Evolutionary conservation across 2,888 invertebrate species (phyloP).

Genomic region (Plagiodera versicolora): DNA sequence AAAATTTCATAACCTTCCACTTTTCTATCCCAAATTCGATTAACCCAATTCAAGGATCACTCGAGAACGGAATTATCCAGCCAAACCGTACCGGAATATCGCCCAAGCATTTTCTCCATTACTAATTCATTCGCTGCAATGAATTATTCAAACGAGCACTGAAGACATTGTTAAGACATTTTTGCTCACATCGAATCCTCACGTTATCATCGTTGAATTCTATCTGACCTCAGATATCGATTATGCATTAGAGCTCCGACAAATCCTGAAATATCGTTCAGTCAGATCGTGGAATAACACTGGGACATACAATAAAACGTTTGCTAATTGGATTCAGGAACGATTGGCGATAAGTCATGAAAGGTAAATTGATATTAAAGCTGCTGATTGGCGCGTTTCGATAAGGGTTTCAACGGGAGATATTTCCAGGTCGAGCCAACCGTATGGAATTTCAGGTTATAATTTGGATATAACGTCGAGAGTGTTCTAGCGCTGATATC

Average conservation of each 20-base stretch:
- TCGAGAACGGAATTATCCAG: too few relatives aligned
- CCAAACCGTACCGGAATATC: too few relatives aligned
- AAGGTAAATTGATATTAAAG: slow-evolving; percentile 3
- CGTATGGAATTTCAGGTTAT: not conserved
- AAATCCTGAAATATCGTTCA: not conserved
- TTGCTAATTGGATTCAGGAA: slow-evolving; percentile 3
- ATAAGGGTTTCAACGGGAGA: not conserved
- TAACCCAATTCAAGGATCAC: too few relatives aligned
- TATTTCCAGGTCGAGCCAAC: not conserved
- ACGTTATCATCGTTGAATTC: not conserved
- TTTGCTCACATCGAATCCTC: not conserved
- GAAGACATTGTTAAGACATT: not conserved
- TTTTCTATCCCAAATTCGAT: too few relatives aligned
- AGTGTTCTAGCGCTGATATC: not conserved
- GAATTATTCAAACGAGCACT: not conserved
- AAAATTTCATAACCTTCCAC: too few relatives aligned
- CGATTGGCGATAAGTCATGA: slow-evolving; percentile 8
- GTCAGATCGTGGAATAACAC: not conserved
- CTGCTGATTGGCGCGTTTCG: slow-evolving; percentile 5
- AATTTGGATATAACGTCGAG: not conserved
- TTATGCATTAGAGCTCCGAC: not conserved
- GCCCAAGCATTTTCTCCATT: not conserved
- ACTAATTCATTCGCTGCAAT: not conserved
- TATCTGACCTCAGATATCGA: not conserved
- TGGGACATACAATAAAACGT: slow-evolving; percentile 9